Conservation (phyloP, 2,888 invertebrate genomes). For the Mesochorus sp. region DNA sequence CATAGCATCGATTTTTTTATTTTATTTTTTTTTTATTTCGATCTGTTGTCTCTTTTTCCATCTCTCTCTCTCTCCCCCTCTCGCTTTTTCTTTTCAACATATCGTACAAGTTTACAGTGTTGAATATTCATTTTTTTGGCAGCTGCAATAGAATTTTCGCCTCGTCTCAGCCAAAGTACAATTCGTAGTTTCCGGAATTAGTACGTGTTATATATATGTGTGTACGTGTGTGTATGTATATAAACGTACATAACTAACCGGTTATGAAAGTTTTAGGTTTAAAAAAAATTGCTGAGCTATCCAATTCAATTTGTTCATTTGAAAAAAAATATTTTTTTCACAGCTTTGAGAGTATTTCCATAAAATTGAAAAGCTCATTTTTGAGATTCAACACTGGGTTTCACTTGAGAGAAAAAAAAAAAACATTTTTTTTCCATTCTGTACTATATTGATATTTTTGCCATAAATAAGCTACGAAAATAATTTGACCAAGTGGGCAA, state of each 20-base stretch:
- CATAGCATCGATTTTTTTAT: conserved; percentile 37
- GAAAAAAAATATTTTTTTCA: conserved; percentile 2
- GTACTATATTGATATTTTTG: background rate
- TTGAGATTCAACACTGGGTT: background rate
- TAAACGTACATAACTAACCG: conserved; percentile 62
- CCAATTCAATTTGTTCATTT: conserved; percentile 42
- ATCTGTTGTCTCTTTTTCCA: background rate
- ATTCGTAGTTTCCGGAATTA: conserved; percentile 66
- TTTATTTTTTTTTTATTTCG: conserved; percentile 21
- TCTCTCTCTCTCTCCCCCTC: background rate
- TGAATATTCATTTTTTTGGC: conserved; percentile 67
- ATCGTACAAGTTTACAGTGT: conserved; percentile 19
- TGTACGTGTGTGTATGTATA: too few species aligned
- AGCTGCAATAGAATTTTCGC: conserved; percentile 68
- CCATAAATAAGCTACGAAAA: conserved; percentile 7
- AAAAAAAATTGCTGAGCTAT: conserved; percentile 56
- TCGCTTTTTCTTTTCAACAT: conserved; percentile 29
- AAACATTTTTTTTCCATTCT: background rate
- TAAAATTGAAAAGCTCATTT: background rate
- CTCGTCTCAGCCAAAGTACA: conserved; percentile 71
- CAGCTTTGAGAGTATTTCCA: background rate
- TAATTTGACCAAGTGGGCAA: conserved; percentile 2
- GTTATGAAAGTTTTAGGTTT: conserved; percentile 67
- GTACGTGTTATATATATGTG: conserved; percentile 59
- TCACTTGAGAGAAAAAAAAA: background rate